These are phyloP conservation scores for Mandrillus leucophaeus DNA, from an alignment of 2,113 vertebrate genomes.

Conservation along the genomic window DNA sequence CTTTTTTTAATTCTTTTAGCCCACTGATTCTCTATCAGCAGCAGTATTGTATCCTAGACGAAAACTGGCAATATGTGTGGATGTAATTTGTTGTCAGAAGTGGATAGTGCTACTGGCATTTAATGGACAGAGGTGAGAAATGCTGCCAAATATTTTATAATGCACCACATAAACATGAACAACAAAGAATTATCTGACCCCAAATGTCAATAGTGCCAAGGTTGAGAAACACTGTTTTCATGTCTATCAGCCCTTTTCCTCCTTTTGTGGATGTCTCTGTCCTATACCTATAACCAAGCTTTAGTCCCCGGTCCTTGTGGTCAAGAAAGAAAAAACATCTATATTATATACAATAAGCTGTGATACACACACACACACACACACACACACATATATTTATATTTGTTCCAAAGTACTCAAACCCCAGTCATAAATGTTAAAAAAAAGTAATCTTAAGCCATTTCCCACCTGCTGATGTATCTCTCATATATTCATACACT, in stretches of 20 bases:
- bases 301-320: background rate
- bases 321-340: background rate
- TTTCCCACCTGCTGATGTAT: background rate
- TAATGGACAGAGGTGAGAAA: background rate
- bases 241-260: background rate
- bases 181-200: background rate
- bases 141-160: background rate
- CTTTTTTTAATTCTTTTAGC: background rate
- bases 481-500: background rate
- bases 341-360: background rate
- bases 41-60: fast-evolving
- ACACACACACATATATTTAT: fast-evolving
- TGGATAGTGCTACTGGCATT: background rate
- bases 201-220: background rate
- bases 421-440: background rate
- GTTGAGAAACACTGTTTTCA: background rate
- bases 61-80: background rate
- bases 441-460: background rate
- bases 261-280: background rate
- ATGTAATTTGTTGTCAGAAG: background rate
- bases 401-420: background rate
- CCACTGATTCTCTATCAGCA: background rate
- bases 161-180: background rate
- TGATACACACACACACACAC: no score
- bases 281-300: background rate